These are phyloP conservation scores for Chymomyza fuscimana DNA, from an alignment of 2,888 invertebrate genomes.

Conservation along the genomic window DNA sequence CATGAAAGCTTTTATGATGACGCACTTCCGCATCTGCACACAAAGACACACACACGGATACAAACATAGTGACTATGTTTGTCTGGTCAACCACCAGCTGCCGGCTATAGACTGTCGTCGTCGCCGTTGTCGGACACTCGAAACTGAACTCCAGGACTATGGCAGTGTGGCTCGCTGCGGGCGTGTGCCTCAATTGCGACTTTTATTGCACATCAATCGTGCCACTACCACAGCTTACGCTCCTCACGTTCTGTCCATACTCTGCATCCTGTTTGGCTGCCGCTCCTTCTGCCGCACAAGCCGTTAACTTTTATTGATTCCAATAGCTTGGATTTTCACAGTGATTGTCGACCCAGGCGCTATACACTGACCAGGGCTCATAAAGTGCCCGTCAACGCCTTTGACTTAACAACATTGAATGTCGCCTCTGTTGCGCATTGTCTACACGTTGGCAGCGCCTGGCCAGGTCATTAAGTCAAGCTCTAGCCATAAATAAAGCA, in stretches of 20 bases:
- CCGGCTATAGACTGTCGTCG: slow-evolving; percentile 11
- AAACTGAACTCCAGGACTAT: neutral
- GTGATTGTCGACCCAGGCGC: slow-evolving; percentile 57
- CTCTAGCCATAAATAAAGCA: slow-evolving; percentile 73
- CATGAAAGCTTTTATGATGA: slow-evolving; percentile 75
- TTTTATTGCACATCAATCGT: slow-evolving; percentile 75
- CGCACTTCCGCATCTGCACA: slow-evolving; percentile 61
- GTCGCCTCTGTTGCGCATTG: slow-evolving; percentile 57
- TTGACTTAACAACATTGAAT: slow-evolving; percentile 61
- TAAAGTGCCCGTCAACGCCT: slow-evolving; percentile 75
- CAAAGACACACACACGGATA: neutral
- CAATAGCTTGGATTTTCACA: slow-evolving; percentile 74
- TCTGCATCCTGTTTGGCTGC: slow-evolving; percentile 14
- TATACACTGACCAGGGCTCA: slow-evolving; percentile 50
- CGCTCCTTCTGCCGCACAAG: slow-evolving; percentile 53
- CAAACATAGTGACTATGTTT: slow-evolving; percentile 1
- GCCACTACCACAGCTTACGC: slow-evolving; percentile 15
- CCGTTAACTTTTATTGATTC: slow-evolving; percentile 78
- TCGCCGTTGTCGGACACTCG: neutral
- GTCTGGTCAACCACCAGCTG: slow-evolving; percentile 43
- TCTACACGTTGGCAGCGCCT: slow-evolving; percentile 40
- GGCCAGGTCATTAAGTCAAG: slow-evolving; percentile 76
- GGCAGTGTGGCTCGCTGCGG: slow-evolving; percentile 50
- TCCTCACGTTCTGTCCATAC: neutral
- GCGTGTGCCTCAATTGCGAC: slow-evolving; percentile 73